phyloP scores from a whole-genome alignment of 1,140 invertebrate genomes.

The Sogatella furcifera region DNA sequence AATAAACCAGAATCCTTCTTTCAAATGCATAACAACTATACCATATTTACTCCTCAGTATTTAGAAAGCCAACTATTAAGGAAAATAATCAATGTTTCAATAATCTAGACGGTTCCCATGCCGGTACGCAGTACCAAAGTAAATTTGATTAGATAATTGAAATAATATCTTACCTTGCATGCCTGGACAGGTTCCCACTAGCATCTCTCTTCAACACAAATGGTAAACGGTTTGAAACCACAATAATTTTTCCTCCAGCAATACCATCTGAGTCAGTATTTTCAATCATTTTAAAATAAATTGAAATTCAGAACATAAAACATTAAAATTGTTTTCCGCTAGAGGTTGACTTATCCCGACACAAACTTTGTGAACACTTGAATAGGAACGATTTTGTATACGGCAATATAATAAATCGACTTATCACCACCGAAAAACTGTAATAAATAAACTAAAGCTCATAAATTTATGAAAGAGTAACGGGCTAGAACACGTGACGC shows the following conservation, averaged over 20 bases:
- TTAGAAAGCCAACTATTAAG: too few species aligned
- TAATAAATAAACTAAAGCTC: not conserved
- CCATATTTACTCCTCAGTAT: too few species aligned
- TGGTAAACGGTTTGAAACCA: constrained; percentile 16
- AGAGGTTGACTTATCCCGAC: not conserved
- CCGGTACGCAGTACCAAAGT: too few species aligned
- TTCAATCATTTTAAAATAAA: not conserved
- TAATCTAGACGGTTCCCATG: too few species aligned
- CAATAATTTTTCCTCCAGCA: constrained; percentile 12
- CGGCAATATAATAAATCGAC: too few species aligned
- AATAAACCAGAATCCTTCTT: too few species aligned
- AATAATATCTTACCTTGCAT: constrained; percentile 10
- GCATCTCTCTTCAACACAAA: constrained; percentile 15
- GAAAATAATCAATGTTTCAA: too few species aligned
- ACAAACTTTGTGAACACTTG: not conserved
- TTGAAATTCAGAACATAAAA: not conserved
- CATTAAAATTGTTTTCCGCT: not conserved
- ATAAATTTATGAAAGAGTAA: not conserved
- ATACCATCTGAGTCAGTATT: not conserved
- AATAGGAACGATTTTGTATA: too few species aligned
- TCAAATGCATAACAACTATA: too few species aligned
- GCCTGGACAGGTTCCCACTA: constrained; percentile 4
- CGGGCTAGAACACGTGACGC: not conserved
- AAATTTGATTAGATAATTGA: not conserved
- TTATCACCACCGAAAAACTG: not conserved